phyloP scores from a whole-genome alignment of 2,888 invertebrate genomes.

The Cephus spinipes region DNA sequence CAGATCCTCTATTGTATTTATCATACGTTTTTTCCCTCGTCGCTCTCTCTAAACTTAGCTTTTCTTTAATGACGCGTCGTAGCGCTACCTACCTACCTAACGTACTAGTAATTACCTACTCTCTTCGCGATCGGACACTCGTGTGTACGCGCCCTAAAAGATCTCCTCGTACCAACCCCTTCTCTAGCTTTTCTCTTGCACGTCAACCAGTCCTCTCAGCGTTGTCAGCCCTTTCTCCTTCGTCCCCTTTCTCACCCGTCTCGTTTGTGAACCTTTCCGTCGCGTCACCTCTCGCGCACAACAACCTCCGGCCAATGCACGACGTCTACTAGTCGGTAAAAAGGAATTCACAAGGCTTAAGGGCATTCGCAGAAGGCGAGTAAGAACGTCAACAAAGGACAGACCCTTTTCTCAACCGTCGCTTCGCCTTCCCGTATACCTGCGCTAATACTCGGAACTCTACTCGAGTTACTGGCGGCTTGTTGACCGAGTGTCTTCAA shows the following conservation, averaged over 20 bases:
- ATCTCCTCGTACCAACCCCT: background rate
- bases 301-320: background rate
- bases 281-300: background rate
- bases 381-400: conserved; percentile 14
- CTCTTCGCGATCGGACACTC: conserved; percentile 22
- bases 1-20: conserved; percentile 26
- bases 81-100: conserved; percentile 7
- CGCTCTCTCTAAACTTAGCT: conserved; percentile 32
- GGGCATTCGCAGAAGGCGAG: background rate
- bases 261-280: background rate
- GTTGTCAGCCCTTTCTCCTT: background rate
- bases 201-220: background rate
- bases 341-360: background rate
- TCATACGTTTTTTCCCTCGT: conserved; percentile 18
- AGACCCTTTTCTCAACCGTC: background rate
- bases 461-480: background rate
- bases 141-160: conserved; percentile 4
- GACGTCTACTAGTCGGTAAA: background rate
- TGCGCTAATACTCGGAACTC: conserved; percentile 3
- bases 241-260: background rate
- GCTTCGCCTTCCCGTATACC: conserved; percentile 18
- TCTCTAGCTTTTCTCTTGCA: background rate
- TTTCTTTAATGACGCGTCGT: conserved; percentile 30
- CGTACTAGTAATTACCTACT: background rate
- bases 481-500: conserved; percentile 44